phyloP scores from a whole-genome alignment of 2,113 vertebrate species.

The Hemichromis elongatus region DNA sequence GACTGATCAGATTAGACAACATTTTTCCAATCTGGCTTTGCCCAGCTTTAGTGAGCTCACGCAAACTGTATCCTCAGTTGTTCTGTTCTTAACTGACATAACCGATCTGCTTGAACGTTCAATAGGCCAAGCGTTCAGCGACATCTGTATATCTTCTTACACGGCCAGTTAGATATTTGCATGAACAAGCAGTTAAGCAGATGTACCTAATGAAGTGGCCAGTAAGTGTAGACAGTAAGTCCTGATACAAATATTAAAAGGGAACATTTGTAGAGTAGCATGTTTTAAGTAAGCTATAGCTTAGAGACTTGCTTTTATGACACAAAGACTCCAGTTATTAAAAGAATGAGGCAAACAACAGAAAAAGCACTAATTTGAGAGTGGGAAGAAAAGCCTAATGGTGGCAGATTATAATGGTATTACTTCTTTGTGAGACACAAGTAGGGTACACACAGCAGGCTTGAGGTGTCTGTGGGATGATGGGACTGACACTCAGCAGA shows the following conservation, averaged over 20 bases:
- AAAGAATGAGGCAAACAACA: slow-evolving; percentile 16
- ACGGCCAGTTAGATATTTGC: not conserved
- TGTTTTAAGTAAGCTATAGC: not conserved
- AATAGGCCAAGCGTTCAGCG: not conserved
- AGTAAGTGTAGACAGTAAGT: not conserved
- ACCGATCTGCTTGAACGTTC: not conserved
- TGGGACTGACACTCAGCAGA: slow-evolving; percentile 6
- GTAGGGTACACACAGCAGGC: not conserved
- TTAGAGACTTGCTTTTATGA: not conserved
- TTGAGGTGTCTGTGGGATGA: slow-evolving; percentile 36
- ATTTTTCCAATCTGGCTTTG: not conserved
- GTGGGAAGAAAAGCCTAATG: slow-evolving; percentile 20
- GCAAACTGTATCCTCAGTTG: not conserved
- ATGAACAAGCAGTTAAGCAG: not conserved
- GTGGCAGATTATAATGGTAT: slow-evolving; percentile 42
- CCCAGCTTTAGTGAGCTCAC: not conserved
- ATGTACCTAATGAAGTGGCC: not conserved
- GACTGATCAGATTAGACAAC: not conserved
- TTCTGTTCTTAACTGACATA: not conserved
- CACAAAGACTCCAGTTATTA: not conserved
- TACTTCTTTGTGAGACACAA: slow-evolving; percentile 31
- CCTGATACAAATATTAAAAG: not conserved
- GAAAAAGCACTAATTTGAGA: slow-evolving; percentile 14
- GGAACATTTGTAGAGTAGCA: not conserved
- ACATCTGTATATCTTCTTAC: not conserved